phyloP scores from a whole-genome alignment of 2,888 invertebrate species.

The Rotaria magnacalcarata region DNA sequence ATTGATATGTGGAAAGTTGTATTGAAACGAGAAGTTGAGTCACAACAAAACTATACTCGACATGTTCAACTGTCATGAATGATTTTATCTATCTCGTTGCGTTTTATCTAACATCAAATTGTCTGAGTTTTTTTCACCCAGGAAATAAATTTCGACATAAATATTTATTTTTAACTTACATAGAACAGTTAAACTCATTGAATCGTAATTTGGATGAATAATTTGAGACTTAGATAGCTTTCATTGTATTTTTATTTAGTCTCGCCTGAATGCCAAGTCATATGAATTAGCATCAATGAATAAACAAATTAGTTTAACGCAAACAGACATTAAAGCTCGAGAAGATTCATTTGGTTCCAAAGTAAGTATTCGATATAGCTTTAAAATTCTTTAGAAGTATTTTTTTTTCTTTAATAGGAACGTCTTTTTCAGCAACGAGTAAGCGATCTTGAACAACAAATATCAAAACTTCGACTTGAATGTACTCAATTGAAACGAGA shows the following conservation, averaged over 20 bases:
- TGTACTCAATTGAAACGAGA: conserved; percentile 24
- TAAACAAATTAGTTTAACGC: conserved; percentile 5
- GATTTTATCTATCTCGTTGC: no score
- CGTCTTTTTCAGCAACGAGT: background rate
- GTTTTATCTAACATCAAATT: no score
- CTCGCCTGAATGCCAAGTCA: conserved; percentile 13
- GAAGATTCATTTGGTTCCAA: conserved; percentile 15
- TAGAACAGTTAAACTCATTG: no score
- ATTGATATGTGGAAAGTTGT: no score
- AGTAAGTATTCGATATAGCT: background rate
- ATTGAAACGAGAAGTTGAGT: no score
- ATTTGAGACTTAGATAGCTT: no score
- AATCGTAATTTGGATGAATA: no score
- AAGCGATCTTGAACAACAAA: conserved; percentile 4
- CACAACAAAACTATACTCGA: no score
- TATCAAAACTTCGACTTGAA: conserved; percentile 30
- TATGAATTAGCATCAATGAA: background rate
- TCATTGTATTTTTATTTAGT: background rate
- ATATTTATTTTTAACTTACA: no score
- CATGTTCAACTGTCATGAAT: no score
- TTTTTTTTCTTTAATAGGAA: background rate
- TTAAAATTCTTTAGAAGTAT: background rate
- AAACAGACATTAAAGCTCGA: conserved; percentile 6
- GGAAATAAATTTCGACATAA: no score
- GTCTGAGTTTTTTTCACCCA: no score